Evolutionary conservation across 30 jellyfish, hydroid and myxozoan genomes (phyloP).

Genomic region (Rhopilema esculentum): DNA sequence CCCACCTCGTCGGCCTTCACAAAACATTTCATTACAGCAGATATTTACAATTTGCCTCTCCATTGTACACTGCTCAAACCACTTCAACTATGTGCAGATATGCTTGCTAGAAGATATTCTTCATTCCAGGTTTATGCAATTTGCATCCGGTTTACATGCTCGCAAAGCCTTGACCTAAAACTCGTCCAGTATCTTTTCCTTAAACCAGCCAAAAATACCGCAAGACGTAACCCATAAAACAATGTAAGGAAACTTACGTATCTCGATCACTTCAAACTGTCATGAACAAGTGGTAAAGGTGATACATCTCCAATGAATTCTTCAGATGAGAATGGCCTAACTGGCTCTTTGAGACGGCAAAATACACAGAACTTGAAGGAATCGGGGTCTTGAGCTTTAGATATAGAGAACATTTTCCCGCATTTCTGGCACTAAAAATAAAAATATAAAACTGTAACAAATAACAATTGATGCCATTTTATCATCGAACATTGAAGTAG

Average conservation of each 20-base stretch:
- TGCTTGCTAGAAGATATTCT: no score
- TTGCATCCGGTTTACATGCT: no score
- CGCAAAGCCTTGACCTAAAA: no score
- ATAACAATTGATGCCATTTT: neutral
- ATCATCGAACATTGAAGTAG: neutral
- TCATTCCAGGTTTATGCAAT: no score
- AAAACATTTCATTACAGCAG: no score
- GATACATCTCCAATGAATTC: conserved; percentile 15
- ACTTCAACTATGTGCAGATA: no score
- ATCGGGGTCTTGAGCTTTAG: conserved; percentile 90
- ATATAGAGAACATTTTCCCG: conserved; percentile 81
- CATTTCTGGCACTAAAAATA: conserved; percentile 87
- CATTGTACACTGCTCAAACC: no score
- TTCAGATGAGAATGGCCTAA: conserved; percentile 45
- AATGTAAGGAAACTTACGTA: neutral
- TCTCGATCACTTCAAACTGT: neutral
- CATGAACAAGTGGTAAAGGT: neutral
- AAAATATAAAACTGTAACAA: neutral
- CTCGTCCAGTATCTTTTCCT: no score
- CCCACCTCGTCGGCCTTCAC: no score
- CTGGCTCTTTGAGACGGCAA: conserved; percentile 85
- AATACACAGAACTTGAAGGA: conserved; percentile 82
- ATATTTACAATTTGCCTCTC: no score
- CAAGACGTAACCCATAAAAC: neutral
- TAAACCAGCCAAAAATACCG: neutral